These are phyloP conservation scores for Camponotus fellah DNA, from an alignment of 2,888 invertebrate species.

Conservation along the genomic window DNA sequence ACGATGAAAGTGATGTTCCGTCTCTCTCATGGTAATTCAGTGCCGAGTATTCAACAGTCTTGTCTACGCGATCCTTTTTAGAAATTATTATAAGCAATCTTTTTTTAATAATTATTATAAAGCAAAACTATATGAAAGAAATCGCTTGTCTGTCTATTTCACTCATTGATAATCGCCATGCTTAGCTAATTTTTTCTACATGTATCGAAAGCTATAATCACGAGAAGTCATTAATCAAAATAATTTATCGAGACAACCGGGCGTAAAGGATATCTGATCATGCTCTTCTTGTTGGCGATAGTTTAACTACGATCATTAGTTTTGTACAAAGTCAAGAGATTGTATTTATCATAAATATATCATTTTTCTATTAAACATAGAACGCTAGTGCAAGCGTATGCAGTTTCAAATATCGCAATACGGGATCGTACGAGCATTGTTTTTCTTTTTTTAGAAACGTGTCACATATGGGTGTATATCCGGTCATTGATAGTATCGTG, in stretches of 20 bases:
- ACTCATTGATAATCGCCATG: neutral
- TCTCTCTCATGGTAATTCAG: slow-evolving; percentile 47
- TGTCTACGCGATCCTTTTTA: slow-evolving; percentile 28
- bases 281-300: neutral
- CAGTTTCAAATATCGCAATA: slow-evolving; percentile 13
- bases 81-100: neutral
- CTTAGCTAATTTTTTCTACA: neutral
- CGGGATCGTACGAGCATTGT: neutral
- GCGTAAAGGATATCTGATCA: slow-evolving; percentile 14
- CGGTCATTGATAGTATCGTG: neutral
- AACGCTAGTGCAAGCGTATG: neutral
- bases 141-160: neutral
- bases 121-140: neutral
- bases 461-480: slow-evolving; percentile 20
- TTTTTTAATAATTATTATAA: slow-evolving; percentile 17
- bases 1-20: slow-evolving; percentile 66
- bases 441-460: too few species aligned
- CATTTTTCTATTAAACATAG: slow-evolving; percentile 30
- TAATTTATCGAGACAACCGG: slow-evolving; percentile 25
- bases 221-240: slow-evolving; percentile 27
- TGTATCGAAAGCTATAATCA: neutral
- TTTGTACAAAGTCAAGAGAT: neutral
- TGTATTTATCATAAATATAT: slow-evolving; percentile 18
- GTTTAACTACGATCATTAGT: slow-evolving; percentile 21
- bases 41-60: neutral